Conservation (phyloP, 2,797 vertebrate species). For the Protonibea diacanthus region DNA sequence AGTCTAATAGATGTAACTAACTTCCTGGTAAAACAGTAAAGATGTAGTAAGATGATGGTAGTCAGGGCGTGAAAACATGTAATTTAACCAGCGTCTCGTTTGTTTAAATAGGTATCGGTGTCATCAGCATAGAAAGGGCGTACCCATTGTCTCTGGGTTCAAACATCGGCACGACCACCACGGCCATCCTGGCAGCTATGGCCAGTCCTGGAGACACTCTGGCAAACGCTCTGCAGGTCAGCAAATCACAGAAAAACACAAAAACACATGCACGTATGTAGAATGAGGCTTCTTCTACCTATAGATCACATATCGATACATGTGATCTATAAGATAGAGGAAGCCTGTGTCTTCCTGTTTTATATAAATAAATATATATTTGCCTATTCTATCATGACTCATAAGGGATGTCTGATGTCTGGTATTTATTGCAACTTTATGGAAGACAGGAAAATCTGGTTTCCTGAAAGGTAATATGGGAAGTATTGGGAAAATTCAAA, state of each 20-base stretch:
- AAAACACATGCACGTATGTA: not conserved
- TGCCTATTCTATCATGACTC: too few species aligned
- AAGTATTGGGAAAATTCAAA: too few species aligned
- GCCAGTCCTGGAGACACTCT: constrained; percentile 92
- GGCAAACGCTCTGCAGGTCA: constrained; percentile 91
- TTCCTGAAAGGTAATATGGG: too few species aligned
- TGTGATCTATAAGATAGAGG: not conserved
- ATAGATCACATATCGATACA: too few species aligned
- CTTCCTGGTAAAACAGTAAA: not conserved
- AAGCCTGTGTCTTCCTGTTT: not conserved
- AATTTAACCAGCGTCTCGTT: constrained; percentile 18
- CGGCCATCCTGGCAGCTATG: constrained; percentile 93
- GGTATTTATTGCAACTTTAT: too few species aligned
- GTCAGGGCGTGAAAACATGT: not conserved
- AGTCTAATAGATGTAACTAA: not conserved
- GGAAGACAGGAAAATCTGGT: too few species aligned
- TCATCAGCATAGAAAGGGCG: constrained; percentile 94
- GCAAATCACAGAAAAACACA: constrained; percentile 29
- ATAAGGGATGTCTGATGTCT: too few species aligned
- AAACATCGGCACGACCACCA: constrained; percentile 98
- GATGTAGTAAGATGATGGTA: not conserved
- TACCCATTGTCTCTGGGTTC: constrained; percentile 95
- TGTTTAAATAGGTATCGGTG: constrained; percentile 89
- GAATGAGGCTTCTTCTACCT: too few species aligned
- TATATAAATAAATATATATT: too few species aligned